These are phyloP conservation scores for Phoenicopterus ruber DNA, from an alignment of 2,113 vertebrate species.

Conservation along the genomic window DNA sequence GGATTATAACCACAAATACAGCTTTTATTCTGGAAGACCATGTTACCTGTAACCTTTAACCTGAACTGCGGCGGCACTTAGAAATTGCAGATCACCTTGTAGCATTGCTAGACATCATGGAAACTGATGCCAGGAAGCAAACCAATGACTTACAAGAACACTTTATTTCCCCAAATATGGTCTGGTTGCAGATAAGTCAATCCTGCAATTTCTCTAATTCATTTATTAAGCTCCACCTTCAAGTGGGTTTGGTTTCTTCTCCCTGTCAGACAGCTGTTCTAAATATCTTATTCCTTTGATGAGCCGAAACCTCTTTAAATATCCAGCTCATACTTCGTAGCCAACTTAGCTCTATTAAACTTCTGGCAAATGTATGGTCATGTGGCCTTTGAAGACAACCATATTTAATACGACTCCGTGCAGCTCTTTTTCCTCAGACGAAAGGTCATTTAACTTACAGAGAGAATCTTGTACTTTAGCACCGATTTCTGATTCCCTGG, in stretches of 20 bases:
- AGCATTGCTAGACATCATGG: not conserved
- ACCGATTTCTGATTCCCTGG: not conserved
- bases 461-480: not conserved
- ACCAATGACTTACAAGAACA: not conserved
- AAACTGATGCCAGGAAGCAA: slow-evolving; percentile 9
- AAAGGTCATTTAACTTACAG: not conserved
- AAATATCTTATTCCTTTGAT: slow-evolving; percentile 14
- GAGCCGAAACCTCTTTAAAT: not conserved
- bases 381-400: not conserved
- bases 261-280: not conserved
- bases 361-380: not conserved
- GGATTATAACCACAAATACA: not conserved
- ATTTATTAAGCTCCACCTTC: not conserved
- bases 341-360: not conserved
- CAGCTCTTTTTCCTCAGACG: not conserved
- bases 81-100: not conserved
- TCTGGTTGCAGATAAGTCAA: not conserved
- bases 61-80: not conserved
- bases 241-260: not conserved
- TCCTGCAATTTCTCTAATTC: not conserved
- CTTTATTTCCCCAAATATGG: not conserved
- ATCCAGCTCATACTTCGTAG: not conserved
- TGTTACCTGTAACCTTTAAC: not conserved
- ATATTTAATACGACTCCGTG: not conserved
- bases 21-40: not conserved